Conservation (phyloP, 2,797 vertebrate species). For the Danio kyathit region DNA sequence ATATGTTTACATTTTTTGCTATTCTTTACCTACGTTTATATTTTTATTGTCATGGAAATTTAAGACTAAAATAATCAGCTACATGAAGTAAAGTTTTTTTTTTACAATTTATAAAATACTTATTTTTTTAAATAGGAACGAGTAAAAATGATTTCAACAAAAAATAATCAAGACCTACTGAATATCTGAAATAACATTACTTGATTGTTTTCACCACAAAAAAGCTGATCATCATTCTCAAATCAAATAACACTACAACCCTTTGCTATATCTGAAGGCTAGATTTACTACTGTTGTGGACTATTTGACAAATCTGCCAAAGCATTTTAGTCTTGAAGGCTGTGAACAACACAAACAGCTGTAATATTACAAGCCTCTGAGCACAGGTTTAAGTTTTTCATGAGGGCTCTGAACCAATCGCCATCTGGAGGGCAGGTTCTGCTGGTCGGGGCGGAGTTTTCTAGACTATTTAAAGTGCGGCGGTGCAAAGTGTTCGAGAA, state of each 20-base stretch:
- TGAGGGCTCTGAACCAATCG: constrained; percentile 62
- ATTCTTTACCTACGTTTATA: neutral
- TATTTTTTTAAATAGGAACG: too few species aligned
- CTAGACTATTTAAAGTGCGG: constrained; percentile 77
- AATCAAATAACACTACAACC: neutral
- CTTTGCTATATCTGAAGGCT: neutral
- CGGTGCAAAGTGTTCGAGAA: constrained; percentile 56
- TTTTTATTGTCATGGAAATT: too few species aligned
- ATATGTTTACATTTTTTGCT: neutral
- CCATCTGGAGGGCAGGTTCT: constrained; percentile 61
- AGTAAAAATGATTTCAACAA: too few species aligned
- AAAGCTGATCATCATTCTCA: constrained; percentile 9
- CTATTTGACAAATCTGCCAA: neutral
- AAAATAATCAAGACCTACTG: too few species aligned
- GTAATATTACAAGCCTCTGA: constrained; percentile 57
- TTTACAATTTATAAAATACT: too few species aligned
- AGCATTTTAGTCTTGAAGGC: neutral
- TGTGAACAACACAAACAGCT: constrained; percentile 39
- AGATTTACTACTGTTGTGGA: neutral
- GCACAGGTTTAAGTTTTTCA: constrained; percentile 54
- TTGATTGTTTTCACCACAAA: neutral
- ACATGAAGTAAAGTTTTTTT: too few species aligned
- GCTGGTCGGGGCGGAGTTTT: constrained; percentile 74
- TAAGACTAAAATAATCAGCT: neutral
- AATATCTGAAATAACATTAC: too few species aligned